Percentiles rank a stretch among this genome's conserved stretches.
These are phyloP conservation scores for Elysia chlorotica DNA, from an alignment of 1,140 invertebrate species.

Conservation along the genomic window DNA sequence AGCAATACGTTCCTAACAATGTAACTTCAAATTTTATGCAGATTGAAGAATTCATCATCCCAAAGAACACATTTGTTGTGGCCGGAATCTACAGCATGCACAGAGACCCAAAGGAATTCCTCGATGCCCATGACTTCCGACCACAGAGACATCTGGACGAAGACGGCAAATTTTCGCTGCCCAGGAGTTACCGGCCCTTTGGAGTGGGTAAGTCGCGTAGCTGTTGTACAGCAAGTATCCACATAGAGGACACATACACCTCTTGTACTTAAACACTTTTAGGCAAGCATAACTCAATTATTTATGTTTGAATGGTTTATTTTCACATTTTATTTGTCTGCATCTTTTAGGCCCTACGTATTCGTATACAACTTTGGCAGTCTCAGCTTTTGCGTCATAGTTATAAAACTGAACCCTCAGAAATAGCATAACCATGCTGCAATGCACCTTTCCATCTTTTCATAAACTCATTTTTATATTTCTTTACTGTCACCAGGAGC, in stretches of 20 bases:
- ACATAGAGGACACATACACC: background rate
- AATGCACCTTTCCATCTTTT: background rate
- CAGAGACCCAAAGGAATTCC: slow-evolving; percentile 61
- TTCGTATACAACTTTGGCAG: background rate
- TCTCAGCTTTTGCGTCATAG: background rate
- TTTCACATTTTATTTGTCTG: background rate
- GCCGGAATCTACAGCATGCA: slow-evolving; percentile 71
- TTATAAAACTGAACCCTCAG: background rate
- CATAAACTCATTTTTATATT: background rate
- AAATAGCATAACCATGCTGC: no score
- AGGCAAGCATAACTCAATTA: no score
- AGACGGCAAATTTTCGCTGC: slow-evolving; percentile 10
- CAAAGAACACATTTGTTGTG: slow-evolving; percentile 60
- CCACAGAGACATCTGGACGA: slow-evolving; percentile 26
- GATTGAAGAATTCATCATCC: slow-evolving; percentile 26
- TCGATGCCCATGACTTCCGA: slow-evolving; percentile 24
- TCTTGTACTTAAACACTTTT: no score
- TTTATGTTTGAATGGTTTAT: background rate
- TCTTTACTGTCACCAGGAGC: slow-evolving; percentile 21
- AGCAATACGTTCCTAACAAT: background rate
- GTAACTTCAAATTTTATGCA: background rate
- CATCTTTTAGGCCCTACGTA: background rate
- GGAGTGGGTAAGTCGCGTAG: slow-evolving; percentile 26
- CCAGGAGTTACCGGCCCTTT: slow-evolving; percentile 25
- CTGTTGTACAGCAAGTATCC: background rate